Percentiles rank a stretch among this genome's conserved stretches.
These are phyloP conservation scores for Prosapia bicincta DNA, from an alignment of 2,888 invertebrate species.

Conservation along the genomic window DNA sequence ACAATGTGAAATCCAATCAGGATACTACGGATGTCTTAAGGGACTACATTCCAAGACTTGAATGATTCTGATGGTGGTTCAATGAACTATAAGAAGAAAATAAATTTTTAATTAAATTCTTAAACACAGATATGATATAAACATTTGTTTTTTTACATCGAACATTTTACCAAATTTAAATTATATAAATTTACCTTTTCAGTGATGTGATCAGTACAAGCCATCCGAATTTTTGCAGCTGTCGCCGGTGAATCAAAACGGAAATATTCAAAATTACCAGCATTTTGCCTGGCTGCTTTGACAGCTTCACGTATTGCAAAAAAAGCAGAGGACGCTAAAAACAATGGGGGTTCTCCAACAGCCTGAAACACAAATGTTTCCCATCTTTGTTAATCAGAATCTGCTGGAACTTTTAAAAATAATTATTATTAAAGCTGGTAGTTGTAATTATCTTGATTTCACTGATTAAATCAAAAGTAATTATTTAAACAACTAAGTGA, in stretches of 20 bases:
- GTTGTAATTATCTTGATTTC: no score
- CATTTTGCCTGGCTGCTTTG: constrained; percentile 68
- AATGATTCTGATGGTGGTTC: constrained; percentile 53
- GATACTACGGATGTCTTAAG: no score
- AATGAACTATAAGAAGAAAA: constrained; percentile 52
- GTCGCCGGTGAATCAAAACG: constrained; percentile 81
- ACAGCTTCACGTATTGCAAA: constrained; percentile 91
- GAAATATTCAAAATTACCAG: constrained; percentile 59
- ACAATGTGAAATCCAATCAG: no score
- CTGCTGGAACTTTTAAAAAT: no score
- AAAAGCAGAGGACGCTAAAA: constrained; percentile 81
- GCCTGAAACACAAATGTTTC: constrained; percentile 59
- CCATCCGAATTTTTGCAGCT: constrained; percentile 82
- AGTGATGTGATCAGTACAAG: constrained; percentile 81
- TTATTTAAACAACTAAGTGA: no score
- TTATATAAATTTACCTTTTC: constrained; percentile 58
- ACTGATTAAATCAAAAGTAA: no score
- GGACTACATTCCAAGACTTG: constrained; percentile 58
- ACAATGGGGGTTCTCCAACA: constrained; percentile 93
- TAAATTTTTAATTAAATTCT: neutral
- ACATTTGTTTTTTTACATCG: no score
- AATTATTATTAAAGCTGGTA: no score
- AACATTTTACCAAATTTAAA: no score
- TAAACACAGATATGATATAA: no score
- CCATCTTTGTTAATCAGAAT: neutral